Evolutionary conservation across 2,113 vertebrate species (phyloP), one percentile per base, ranked within the genome.

Genomic region (Platichthys flesus): DNA sequence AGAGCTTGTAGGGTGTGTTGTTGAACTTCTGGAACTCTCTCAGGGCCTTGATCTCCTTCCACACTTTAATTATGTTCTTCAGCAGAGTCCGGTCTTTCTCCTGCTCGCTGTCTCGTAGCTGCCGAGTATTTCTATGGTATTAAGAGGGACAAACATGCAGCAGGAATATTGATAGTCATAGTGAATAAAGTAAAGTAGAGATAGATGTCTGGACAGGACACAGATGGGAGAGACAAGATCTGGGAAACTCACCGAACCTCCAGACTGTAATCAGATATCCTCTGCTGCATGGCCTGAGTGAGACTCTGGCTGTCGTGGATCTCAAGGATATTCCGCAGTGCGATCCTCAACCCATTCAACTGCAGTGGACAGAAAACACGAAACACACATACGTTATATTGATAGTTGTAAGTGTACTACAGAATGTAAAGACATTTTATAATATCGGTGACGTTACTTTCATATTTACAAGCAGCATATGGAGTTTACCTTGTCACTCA

Each of bases 11-110:
- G 15, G 96, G 95, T 0, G 97, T 99, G 85, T 97, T 99, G 28
- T 93, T 96, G 81, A 95, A 99, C 85, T 95, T 96, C 93, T 99
- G 98, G 86, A 98, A 98, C 64, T 97, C 97, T 74, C 98, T 94
- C 14, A 98, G 92, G 26, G 95, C 95, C 87, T 99, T 99, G 0
- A 97, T 94, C 81, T 98, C 96, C 89, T 97, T 99, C 98, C 98
- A 99, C 9, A 96, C 94, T 95, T 96, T 97, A 58, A 98, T 86
- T 40, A 98, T 95, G 83, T 88, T 95, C 89, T 96, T 99, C 72
- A 99, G 94, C 76, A 99, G 93, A 0, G 68, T 93, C 77, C 97
- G 89, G 86, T 99, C 98, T 89, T 95, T 99, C 82, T 98, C 97
- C 91, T 98, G 94, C 85, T 99, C 97, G 2, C 86, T 45, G 68